Evolutionary conservation across 2,113 vertebrate species (phyloP).

Genomic region (Galemys pyrenaicus): DNA sequence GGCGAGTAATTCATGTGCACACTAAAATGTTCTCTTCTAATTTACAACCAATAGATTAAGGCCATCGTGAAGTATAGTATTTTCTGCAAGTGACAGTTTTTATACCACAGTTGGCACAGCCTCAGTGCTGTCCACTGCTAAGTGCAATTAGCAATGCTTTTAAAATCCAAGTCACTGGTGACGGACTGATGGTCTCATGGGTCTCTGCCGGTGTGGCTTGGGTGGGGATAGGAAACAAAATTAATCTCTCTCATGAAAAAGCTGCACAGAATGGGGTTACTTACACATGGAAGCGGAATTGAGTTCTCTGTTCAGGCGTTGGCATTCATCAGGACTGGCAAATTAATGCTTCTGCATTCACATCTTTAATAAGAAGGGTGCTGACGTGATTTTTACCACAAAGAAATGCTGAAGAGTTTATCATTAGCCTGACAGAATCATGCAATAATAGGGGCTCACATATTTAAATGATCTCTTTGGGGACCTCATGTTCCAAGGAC

Average conservation of each 20-base stretch:
- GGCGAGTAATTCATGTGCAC: constrained; percentile 31
- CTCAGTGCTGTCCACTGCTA: background rate
- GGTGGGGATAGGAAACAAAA: background rate
- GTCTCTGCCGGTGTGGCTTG: constrained; percentile 21
- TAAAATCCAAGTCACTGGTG: constrained; percentile 10
- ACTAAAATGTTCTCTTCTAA: constrained; percentile 45
- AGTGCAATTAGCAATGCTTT: constrained; percentile 37
- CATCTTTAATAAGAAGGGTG: constrained; percentile 41
- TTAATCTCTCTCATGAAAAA: constrained; percentile 33
- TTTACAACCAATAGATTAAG: constrained; percentile 62
- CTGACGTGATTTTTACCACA: background rate
- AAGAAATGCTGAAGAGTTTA: constrained; percentile 10
- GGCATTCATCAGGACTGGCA: background rate
- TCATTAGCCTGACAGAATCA: background rate
- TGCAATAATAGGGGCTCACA: background rate
- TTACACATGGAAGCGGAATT: constrained; percentile 9
- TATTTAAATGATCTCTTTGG: background rate
- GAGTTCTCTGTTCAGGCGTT: background rate
- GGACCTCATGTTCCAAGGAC: background rate
- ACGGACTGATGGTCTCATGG: constrained; percentile 33
- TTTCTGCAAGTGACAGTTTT: background rate
- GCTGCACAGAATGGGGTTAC: background rate
- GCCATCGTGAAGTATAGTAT: constrained; percentile 45
- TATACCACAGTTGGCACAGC: background rate
- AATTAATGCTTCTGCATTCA: constrained; percentile 11